A percentile compares a stretch with the other conserved stretches of the same genome.
phyloP scores from a whole-genome alignment of 2,888 invertebrate genomes.

The Prosapia bicincta region DNA sequence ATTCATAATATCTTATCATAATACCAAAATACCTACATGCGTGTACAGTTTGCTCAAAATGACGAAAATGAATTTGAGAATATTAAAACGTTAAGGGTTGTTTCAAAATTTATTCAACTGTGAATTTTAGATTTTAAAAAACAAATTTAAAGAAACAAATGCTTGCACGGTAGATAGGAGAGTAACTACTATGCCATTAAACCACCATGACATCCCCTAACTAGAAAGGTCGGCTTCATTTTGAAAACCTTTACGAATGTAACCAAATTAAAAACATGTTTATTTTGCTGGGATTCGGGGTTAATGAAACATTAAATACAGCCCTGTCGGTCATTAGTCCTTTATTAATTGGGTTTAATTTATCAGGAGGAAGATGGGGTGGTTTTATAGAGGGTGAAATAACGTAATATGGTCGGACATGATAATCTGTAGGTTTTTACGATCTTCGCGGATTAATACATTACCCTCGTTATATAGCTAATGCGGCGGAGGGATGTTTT shows the following conservation, averaged over 20 bases:
- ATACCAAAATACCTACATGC: no score
- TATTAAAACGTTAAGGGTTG: no score
- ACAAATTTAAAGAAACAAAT: no score
- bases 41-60: no score
- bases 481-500: no score
- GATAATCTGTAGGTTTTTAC: background rate
- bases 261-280: background rate
- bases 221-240: background rate
- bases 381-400: background rate
- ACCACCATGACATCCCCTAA: background rate
- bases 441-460: background rate
- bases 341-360: background rate
- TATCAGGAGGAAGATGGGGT: background rate
- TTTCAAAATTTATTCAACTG: no score
- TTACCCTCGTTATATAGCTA: no score
- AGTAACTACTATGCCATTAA: no score
- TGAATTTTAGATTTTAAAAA: no score
- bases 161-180: no score
- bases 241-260: background rate
- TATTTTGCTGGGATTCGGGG: background rate
- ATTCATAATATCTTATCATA: no score
- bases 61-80: no score
- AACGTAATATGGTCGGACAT: background rate
- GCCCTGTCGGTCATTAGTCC: background rate
- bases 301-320: background rate